These are phyloP conservation scores for Drosophila repletoides DNA, from an alignment of 1,140 invertebrate species.

Conservation along the genomic window DNA sequence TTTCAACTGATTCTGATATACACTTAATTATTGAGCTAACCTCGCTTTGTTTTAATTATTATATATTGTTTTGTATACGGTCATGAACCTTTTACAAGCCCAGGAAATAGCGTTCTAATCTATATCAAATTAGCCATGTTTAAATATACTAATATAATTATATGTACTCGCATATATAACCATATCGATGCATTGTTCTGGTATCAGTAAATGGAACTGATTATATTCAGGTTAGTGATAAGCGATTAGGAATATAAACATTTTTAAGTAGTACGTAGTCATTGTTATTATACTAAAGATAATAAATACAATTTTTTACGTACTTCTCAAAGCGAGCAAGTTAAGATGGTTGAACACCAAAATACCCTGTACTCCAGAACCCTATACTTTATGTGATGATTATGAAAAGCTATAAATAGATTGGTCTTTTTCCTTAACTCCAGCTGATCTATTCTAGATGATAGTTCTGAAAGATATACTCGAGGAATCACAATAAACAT, in stretches of 20 bases:
- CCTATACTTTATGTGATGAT: too few relatives aligned
- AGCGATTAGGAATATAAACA: not conserved
- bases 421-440: too few relatives aligned
- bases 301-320: not conserved
- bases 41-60: not conserved
- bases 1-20: not conserved
- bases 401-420: too few relatives aligned
- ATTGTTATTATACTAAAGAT: conserved; percentile 10
- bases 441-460: too few relatives aligned
- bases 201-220: not conserved
- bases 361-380: too few relatives aligned
- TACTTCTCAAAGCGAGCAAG: too few relatives aligned
- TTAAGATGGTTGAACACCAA: too few relatives aligned
- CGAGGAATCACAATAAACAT: too few relatives aligned
- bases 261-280: not conserved
- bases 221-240: conserved; percentile 1
- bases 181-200: too few relatives aligned
- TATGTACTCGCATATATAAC: not conserved
- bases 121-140: not conserved
- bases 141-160: not conserved
- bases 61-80: too few relatives aligned
- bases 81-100: conserved; percentile 2
- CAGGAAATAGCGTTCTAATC: not conserved
- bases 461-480: too few relatives aligned
- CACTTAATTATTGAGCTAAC: too few relatives aligned